phyloP scores from a whole-genome alignment of 2,113 vertebrate species.

The Semicossyphus pulcher region DNA sequence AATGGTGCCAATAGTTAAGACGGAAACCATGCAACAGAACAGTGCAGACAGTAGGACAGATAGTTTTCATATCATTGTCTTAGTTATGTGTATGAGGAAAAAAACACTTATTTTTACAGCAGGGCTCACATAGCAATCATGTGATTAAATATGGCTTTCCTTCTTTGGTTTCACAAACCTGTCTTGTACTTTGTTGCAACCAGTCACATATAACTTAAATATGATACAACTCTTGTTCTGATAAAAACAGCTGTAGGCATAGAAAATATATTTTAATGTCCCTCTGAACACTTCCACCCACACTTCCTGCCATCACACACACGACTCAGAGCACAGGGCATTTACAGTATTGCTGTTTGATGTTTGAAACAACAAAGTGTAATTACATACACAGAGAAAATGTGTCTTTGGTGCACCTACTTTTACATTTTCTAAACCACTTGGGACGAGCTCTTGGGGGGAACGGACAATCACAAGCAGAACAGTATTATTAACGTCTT shows the following conservation, averaged over 20 bases:
- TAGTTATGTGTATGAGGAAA: slow-evolving; percentile 3
- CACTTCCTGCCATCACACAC: background rate
- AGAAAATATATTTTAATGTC: slow-evolving; percentile 27
- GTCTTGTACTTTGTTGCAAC: slow-evolving; percentile 29
- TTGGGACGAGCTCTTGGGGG: slow-evolving; percentile 15
- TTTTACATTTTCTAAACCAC: slow-evolving; percentile 36
- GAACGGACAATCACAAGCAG: slow-evolving; percentile 1
- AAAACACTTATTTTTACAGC: slow-evolving; percentile 21
- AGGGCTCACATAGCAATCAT: slow-evolving; percentile 29
- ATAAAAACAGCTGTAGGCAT: slow-evolving; percentile 21
- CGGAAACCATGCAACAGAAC: slow-evolving; percentile 34
- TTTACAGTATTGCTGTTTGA: slow-evolving; percentile 68
- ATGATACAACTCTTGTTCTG: slow-evolving; percentile 20
- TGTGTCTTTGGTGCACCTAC: slow-evolving; percentile 74
- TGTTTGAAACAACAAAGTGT: slow-evolving; percentile 27
- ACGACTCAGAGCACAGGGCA: slow-evolving; percentile 21
- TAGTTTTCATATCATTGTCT: slow-evolving; percentile 9
- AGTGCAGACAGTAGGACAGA: slow-evolving; percentile 5
- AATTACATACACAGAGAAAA: slow-evolving; percentile 48
- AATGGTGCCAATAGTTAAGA: slow-evolving; percentile 21
- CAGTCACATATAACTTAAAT: slow-evolving; percentile 24
- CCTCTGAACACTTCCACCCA: slow-evolving; percentile 22
- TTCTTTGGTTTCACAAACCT: slow-evolving; percentile 77
- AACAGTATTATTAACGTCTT: slow-evolving; percentile 34
- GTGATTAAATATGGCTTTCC: slow-evolving; percentile 76